Evolutionary conservation across 2,888 invertebrate genomes (phyloP).

Genomic region (Chloroclystis v-ata): DNA sequence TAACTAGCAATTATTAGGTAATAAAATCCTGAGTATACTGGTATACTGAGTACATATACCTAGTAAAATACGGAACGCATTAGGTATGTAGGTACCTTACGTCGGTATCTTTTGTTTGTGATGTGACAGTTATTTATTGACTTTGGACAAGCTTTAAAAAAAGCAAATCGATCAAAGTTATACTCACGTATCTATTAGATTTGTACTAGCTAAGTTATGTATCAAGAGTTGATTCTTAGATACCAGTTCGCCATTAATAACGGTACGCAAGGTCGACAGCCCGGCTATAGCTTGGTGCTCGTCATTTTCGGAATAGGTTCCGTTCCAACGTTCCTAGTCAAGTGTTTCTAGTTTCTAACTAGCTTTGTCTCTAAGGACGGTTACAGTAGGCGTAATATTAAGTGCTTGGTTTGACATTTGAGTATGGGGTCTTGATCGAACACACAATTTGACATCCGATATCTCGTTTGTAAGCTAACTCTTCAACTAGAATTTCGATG

Average conservation of each 20-base stretch:
- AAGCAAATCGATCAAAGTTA: too few species aligned
- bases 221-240: not conserved
- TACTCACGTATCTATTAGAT: too few species aligned
- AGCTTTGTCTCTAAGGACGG: conserved; percentile 25
- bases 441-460: conserved; percentile 11
- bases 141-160: too few species aligned
- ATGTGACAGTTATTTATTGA: too few species aligned
- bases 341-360: conserved; percentile 18
- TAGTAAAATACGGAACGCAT: not conserved
- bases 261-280: not conserved
- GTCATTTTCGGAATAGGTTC: conserved; percentile 17
- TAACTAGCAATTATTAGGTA: too few species aligned
- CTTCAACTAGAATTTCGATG: not conserved
- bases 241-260: not conserved
- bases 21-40: too few species aligned
- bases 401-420: conserved; percentile 25
- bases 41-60: too few species aligned
- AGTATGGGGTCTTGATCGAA: conserved; percentile 16
- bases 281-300: conserved; percentile 3
- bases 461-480: not conserved
- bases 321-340: conserved; percentile 8
- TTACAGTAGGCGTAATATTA: conserved; percentile 26
- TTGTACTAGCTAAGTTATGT: too few species aligned
- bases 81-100: conserved; percentile 1
- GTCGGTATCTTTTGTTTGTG: too few species aligned